Conservation (phyloP, 2,113 vertebrate species). For the Turnix velox region DNA sequence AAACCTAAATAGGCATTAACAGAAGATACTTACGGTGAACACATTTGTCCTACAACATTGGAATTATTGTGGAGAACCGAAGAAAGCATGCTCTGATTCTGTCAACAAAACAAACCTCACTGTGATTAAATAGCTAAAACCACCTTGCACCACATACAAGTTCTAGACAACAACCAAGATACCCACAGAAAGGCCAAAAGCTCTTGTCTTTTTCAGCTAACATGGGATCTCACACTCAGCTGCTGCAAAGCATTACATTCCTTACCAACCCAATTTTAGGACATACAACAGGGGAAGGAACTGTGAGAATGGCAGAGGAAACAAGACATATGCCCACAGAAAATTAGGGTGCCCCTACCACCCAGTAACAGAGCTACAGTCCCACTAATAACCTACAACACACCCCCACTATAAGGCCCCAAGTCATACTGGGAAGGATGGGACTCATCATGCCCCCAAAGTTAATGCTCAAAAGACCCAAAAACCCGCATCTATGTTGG, state of each 20-base stretch:
- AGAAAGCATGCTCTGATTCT: slow-evolving; percentile 33
- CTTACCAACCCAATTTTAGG: background rate
- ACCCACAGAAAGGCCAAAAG: background rate
- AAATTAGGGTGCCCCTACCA: background rate
- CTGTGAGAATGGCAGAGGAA: background rate
- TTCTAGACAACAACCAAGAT: background rate
- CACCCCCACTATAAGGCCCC: rapidly evolving
- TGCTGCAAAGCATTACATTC: background rate
- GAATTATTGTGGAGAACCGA: background rate
- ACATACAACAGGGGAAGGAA: background rate
- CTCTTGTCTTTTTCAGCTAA: background rate
- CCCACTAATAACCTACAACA: background rate
- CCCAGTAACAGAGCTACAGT: background rate
- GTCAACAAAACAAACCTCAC: slow-evolving; percentile 2
- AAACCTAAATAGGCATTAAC: background rate
- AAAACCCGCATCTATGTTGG: background rate
- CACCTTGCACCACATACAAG: background rate
- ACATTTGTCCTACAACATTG: background rate
- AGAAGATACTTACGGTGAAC: slow-evolving; percentile 59
- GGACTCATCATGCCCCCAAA: background rate
- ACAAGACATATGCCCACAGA: background rate
- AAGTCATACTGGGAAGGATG: background rate
- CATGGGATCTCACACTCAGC: background rate
- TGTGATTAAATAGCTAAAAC: background rate
- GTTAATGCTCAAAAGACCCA: background rate